These are phyloP conservation scores for Ochropleura leucogaster DNA, from an alignment of 2,888 invertebrate genomes.

Conservation along the genomic window DNA sequence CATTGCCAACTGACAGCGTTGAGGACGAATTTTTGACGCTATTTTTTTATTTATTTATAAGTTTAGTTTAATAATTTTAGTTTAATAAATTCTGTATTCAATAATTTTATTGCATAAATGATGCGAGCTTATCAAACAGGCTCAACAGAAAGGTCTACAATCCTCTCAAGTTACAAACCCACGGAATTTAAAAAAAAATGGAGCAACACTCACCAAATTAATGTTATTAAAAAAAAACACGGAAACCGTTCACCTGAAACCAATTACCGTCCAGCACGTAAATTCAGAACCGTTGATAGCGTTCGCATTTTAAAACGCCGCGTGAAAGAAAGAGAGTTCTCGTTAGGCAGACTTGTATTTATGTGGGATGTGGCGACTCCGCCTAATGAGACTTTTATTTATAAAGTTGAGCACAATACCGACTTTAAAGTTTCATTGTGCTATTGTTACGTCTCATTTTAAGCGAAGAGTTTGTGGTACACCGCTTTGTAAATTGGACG, in stretches of 20 bases:
- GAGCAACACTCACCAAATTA: slow-evolving; percentile 10
- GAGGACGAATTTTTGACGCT: no score
- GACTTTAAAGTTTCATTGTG: slow-evolving; percentile 87
- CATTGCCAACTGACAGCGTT: no score
- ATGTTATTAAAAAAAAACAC: slow-evolving; percentile 48
- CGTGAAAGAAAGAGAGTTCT: slow-evolving; percentile 74
- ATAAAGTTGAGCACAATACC: slow-evolving; percentile 85
- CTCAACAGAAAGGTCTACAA: neutral
- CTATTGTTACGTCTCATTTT: slow-evolving; percentile 88
- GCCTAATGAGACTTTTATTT: slow-evolving; percentile 89
- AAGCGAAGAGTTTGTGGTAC: slow-evolving; percentile 84
- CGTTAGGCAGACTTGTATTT: slow-evolving; percentile 80
- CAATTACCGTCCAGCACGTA: slow-evolving; percentile 67
- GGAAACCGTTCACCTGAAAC: slow-evolving; percentile 52
- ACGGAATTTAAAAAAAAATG: neutral
- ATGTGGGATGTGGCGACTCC: slow-evolving; percentile 82
- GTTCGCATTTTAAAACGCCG: slow-evolving; percentile 65
- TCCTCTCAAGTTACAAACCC: neutral
- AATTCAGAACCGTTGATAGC: slow-evolving; percentile 67
- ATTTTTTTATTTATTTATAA: no score
- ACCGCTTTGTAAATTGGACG: slow-evolving; percentile 88
- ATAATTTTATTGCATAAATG: neutral
- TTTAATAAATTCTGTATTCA: no score
- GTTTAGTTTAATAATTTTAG: no score
- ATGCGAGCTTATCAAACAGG: neutral